phyloP scores from a whole-genome alignment of 2,888 invertebrate species.

The Neuroscelio doddi region DNA sequence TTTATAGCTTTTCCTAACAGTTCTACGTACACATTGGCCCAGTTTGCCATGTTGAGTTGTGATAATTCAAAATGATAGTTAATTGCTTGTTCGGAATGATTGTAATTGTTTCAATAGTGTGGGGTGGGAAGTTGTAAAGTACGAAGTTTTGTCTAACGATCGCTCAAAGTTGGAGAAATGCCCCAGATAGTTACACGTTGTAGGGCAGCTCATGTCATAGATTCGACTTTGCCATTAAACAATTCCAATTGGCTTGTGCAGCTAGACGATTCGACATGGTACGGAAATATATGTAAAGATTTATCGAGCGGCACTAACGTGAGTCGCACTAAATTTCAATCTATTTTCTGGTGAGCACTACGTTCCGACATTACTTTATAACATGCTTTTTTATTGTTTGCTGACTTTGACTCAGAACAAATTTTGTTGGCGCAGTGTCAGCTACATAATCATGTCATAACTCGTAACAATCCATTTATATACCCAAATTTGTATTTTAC shows the following conservation, averaged over 20 bases:
- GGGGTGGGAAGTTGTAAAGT: conserved; percentile 6
- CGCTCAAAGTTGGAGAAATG: conserved; percentile 31
- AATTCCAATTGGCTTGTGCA: conserved; percentile 29
- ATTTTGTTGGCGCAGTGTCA: too few species aligned
- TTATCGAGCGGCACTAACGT: conserved; percentile 39
- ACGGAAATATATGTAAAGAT: conserved; percentile 36
- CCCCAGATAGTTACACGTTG: not conserved
- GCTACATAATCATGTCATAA: too few species aligned
- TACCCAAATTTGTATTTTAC: too few species aligned
- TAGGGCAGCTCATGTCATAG: conserved; percentile 15
- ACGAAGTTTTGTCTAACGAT: conserved; percentile 22
- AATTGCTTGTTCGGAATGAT: conserved; percentile 35
- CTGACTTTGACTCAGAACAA: too few species aligned
- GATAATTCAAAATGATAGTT: not conserved
- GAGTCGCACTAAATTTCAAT: conserved; percentile 39
- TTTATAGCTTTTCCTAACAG: too few species aligned
- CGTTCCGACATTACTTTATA: too few species aligned
- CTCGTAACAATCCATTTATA: too few species aligned
- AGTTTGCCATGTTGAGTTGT: conserved; percentile 1
- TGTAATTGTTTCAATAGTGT: conserved; percentile 12
- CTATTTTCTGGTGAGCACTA: conserved; percentile 32
- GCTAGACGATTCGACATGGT: conserved; percentile 6
- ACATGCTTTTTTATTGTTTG: too few species aligned
- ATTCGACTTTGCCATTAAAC: conserved; percentile 28
- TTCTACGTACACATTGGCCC: conserved; percentile 10